phyloP scores from a whole-genome alignment of 2,113 vertebrate species.

The Spilogale gracilis region DNA sequence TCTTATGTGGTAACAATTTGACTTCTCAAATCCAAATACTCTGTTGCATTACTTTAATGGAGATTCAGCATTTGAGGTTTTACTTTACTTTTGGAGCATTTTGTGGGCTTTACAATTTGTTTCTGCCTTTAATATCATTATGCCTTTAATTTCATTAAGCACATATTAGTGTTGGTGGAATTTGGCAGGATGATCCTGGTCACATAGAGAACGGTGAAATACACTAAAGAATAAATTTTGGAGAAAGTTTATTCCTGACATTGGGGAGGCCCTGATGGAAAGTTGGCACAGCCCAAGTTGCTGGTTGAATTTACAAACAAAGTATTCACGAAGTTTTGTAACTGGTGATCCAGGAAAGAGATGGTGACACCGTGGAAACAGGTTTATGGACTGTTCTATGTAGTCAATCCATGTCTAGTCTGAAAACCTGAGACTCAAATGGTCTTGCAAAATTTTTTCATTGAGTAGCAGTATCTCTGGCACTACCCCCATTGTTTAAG shows the following conservation, averaged over 20 bases:
- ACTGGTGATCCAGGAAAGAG: neutral
- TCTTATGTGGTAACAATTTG: neutral
- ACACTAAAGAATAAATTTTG: neutral
- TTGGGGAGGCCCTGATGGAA: neutral
- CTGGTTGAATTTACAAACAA: neutral
- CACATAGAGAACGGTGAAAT: rapidly evolving
- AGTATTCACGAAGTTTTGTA: neutral
- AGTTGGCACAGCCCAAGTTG: neutral
- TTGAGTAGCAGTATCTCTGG: neutral
- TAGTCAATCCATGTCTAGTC: neutral
- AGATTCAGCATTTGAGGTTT: neutral
- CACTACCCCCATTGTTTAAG: neutral
- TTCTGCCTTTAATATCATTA: neutral
- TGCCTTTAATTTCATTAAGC: neutral
- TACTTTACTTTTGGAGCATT: neutral
- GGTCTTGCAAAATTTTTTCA: neutral
- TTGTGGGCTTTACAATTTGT: neutral
- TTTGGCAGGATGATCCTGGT: neutral
- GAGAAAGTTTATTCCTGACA: neutral
- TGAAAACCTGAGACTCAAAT: neutral
- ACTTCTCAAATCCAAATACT: neutral
- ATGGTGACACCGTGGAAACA: neutral
- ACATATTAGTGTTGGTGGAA: neutral
- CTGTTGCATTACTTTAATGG: neutral
- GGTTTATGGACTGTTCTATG: rapidly evolving